Base-by-base conservation (phyloP, 1,140 invertebrate species). In the Cataglyphis hispanica region DNA sequence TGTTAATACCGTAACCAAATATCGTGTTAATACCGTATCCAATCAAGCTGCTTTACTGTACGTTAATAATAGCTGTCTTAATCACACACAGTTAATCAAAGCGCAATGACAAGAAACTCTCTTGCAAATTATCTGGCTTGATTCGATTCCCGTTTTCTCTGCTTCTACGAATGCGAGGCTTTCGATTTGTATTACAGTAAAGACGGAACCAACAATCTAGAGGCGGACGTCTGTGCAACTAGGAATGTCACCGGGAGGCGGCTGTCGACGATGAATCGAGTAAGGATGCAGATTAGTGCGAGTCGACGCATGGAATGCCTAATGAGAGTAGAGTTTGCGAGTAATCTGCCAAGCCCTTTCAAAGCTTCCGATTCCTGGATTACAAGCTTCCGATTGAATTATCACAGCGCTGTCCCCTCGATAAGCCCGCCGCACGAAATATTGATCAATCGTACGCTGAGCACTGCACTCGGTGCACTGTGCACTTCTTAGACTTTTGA, bases 381-480 rank as follows among this genome's bases (percentile, higher is more conserved):
- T 92, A 91, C 89, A 90, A 83, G 86, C 89, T 91, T 93, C 88
- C 91, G 91, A 93, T 93, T 90, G 91, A 93, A 93, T 93, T 91
- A 93, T 58, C 72, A 72, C 89, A 40, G 34, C 64, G 77, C 70
- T 69, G 53, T 53, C 31, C 78, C 7, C 7, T 61, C 19, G 77
- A 10, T 60, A 63, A 74, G 56, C 31, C 34, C 6, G 40, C 16
- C 22, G 31, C 25, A 64, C 61, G 53, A 78, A 58, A 58, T 87
- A 89, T 89, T 85, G 88, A 89, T 70, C 66, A 61, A 4, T 13
- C 58, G 25, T 22, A 22, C 19, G 34, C 4, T 34, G 11, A 22
- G 43, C 40, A 67, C 60, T 31, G 27, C n/a, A n/a, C n/a, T n/a
- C n/a, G n/a, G n/a, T n/a, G n/a, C n/a, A n/a, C n/a, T 43, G 56